Evolutionary conservation across 1,140 invertebrate species (phyloP).

Genomic region (Coptotermes formosanus): DNA sequence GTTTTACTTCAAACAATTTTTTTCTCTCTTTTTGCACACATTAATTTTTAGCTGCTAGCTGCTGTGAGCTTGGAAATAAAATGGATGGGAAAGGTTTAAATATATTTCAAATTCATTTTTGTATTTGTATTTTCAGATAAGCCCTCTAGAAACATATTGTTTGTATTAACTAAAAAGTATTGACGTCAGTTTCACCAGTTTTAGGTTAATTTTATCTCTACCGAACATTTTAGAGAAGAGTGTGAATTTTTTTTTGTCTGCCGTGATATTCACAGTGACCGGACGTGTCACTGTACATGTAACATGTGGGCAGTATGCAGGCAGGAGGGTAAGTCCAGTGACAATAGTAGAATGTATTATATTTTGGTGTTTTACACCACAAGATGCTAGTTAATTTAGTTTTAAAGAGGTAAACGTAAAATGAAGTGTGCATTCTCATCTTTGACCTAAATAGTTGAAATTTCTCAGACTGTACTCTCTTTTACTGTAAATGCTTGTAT

Average conservation of each 20-base stretch:
- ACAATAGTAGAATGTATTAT: background rate
- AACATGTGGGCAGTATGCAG: background rate
- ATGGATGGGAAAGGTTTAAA: background rate
- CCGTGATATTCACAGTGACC: background rate
- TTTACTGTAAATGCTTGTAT: conserved; percentile 1
- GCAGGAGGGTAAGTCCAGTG: background rate
- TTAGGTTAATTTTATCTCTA: background rate
- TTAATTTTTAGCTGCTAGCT: background rate
- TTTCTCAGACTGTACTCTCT: background rate
- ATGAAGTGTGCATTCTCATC: background rate
- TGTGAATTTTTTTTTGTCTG: background rate
- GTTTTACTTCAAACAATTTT: too few species aligned
- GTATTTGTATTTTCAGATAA: background rate
- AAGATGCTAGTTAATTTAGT: background rate
- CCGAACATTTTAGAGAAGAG: background rate
- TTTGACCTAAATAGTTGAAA: background rate
- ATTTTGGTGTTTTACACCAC: background rate
- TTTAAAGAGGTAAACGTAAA: background rate
- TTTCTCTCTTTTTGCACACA: too few species aligned
- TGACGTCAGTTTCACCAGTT: background rate
- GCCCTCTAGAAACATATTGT: background rate
- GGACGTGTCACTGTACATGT: background rate
- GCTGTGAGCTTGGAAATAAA: background rate
- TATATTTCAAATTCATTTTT: background rate
- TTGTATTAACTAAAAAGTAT: background rate